Conservation (phyloP, 2,113 vertebrate species). For the Laterallus jamaicensis region DNA sequence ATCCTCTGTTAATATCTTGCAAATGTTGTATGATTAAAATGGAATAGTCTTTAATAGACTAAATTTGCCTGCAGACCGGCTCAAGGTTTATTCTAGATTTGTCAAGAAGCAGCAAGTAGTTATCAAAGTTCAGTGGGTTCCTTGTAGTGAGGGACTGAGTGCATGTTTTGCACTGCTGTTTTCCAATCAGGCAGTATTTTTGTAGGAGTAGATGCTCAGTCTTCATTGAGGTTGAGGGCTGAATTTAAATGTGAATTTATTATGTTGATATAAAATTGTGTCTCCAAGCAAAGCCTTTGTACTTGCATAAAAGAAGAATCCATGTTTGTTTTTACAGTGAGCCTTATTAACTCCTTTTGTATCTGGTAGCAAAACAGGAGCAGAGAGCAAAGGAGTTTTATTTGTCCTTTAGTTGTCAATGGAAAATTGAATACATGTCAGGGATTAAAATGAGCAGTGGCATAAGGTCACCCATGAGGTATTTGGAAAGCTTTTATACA, state of each 20-base stretch:
- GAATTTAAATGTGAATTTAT: not conserved
- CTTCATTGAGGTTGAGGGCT: not conserved
- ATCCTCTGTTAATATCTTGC: not conserved
- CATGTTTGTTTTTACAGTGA: not conserved
- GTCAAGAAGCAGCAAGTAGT: not conserved
- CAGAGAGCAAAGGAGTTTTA: not conserved
- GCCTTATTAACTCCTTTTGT: not conserved
- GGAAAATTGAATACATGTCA: conserved; percentile 45
- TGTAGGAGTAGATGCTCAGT: not conserved
- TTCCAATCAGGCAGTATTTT: not conserved
- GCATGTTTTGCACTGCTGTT: not conserved
- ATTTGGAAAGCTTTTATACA: conserved; percentile 48
- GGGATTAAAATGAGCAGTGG: conserved; percentile 42
- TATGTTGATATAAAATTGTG: not conserved
- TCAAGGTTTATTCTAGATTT: conserved; percentile 9
- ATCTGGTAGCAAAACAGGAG: not conserved
- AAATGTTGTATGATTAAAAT: not conserved
- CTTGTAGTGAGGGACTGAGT: not conserved
- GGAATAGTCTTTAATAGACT: not conserved
- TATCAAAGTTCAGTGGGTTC: not conserved
- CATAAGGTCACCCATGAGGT: conserved; percentile 36
- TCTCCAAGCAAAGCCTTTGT: not conserved
- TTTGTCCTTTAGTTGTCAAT: conserved; percentile 27
- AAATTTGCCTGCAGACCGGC: not conserved
- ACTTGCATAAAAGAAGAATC: not conserved